Conservation (phyloP, 2,888 invertebrate species). For the Rhagium mordax region DNA sequence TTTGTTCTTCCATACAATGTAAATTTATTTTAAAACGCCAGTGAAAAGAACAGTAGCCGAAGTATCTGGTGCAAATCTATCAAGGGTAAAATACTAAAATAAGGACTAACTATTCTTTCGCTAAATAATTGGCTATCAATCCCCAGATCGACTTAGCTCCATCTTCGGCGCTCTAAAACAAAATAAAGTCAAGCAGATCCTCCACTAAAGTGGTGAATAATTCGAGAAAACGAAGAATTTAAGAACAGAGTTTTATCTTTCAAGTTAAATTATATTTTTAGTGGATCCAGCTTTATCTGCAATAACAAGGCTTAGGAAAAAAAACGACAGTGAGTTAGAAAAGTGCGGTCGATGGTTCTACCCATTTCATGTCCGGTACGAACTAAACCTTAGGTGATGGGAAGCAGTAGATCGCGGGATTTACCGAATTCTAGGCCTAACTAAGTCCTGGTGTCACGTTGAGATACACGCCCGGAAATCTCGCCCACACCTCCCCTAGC, state of each 20-base stretch:
- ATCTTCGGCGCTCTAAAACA: not conserved
- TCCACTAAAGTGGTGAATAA: conserved; percentile 4
- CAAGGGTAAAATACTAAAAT: not conserved
- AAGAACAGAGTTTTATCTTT: conserved; percentile 24
- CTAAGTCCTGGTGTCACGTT: conserved; percentile 59
- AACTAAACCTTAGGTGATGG: conserved; percentile 60
- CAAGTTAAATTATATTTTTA: conserved; percentile 42
- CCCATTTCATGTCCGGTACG: conserved; percentile 63
- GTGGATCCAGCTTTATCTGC: conserved; percentile 37
- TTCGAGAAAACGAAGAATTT: conserved; percentile 22
- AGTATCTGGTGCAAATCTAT: too few relatives aligned
- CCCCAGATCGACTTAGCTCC: not conserved
- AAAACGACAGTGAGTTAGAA: conserved; percentile 31
- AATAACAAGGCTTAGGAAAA: conserved; percentile 41
- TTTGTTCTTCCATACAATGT: too few relatives aligned
- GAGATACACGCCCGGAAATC: conserved; percentile 58
- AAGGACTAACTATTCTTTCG: not conserved
- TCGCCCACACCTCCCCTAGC: conserved; percentile 39
- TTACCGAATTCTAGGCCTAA: conserved; percentile 59
- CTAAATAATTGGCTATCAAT: conserved; percentile 3
- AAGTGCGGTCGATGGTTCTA: conserved; percentile 48
- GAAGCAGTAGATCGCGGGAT: conserved; percentile 62
- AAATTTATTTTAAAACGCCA: too few relatives aligned
- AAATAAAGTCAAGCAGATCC: not conserved
- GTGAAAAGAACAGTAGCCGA: too few relatives aligned